phyloP scores from a whole-genome alignment of 2,113 vertebrate genomes.

The Colistium nudipinnis region DNA sequence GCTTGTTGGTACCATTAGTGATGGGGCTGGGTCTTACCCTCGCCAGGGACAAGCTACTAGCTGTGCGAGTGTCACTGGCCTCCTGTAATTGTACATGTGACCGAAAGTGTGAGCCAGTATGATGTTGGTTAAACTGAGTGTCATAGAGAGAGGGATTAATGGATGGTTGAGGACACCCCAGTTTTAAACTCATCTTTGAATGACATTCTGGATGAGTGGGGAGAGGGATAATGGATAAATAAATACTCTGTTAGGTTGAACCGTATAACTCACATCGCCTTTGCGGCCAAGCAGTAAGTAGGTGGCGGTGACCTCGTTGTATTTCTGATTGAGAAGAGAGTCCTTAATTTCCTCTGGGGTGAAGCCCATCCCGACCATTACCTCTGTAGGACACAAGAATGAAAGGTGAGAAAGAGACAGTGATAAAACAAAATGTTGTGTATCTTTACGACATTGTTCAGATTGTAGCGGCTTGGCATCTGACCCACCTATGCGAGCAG shows the following conservation, averaged over 20 bases:
- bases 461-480: background rate
- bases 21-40: constrained; percentile 89
- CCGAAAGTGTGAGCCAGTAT: background rate
- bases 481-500: constrained; percentile 73
- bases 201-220: too few species aligned
- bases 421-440: background rate
- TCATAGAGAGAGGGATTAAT: background rate
- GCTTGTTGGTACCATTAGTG: constrained; percentile 89
- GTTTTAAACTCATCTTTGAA: too few species aligned
- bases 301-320: constrained; percentile 94
- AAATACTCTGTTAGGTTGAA: background rate
- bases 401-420: background rate
- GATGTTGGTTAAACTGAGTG: background rate
- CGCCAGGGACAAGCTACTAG: constrained; percentile 88
- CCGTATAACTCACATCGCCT: constrained; percentile 79
- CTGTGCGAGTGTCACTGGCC: constrained; percentile 81
- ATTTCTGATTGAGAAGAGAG: constrained; percentile 90
- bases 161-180: too few species aligned
- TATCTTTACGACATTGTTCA: background rate
- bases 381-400: constrained; percentile 79
- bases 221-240: too few species aligned
- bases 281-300: constrained; percentile 92
- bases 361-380: constrained; percentile 97
- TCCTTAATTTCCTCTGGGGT: constrained; percentile 93
- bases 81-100: constrained; percentile 73